Percentiles rank a stretch among this genome's conserved stretches.
These are phyloP conservation scores for Blomia tropicalis DNA, from an alignment of 2,888 invertebrate species.

Conservation along the genomic window DNA sequence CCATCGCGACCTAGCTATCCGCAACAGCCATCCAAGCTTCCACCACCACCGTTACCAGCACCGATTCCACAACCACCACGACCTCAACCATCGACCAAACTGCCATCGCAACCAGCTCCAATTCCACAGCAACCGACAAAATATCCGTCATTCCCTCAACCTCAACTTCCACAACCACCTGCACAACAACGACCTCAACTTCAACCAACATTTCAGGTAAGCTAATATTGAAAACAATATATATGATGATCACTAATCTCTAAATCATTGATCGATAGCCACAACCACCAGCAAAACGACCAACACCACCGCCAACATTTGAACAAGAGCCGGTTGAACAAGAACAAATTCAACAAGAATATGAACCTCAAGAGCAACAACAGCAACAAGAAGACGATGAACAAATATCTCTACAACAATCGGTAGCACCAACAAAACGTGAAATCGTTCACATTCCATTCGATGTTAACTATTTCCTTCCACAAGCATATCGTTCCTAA, in stretches of 20 bases:
- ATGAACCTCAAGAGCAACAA: too few relatives aligned
- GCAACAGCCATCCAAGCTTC: neutral
- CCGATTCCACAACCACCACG: neutral
- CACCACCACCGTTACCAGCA: neutral
- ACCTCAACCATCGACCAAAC: neutral
- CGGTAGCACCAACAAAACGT: neutral
- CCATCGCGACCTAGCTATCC: neutral
- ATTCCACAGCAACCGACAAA: neutral
- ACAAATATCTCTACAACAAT: neutral
- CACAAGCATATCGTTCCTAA: conserved; percentile 10
- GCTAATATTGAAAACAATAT: neutral
- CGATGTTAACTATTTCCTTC: conserved; percentile 2
- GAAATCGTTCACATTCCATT: neutral
- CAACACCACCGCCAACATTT: neutral
- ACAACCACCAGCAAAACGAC: neutral
- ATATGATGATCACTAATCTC: neutral
- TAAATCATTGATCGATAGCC: neutral
- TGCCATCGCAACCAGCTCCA: neutral
- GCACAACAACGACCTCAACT: neutral
- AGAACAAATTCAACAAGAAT: conserved; percentile 2
- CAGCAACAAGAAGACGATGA: neutral
- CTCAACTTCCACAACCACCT: neutral
- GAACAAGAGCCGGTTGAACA: neutral
- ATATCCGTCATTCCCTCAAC: neutral
- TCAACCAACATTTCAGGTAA: neutral